Evolutionary conservation across 2,888 invertebrate species (phyloP).

Genomic region (Tethea ocularis): DNA sequence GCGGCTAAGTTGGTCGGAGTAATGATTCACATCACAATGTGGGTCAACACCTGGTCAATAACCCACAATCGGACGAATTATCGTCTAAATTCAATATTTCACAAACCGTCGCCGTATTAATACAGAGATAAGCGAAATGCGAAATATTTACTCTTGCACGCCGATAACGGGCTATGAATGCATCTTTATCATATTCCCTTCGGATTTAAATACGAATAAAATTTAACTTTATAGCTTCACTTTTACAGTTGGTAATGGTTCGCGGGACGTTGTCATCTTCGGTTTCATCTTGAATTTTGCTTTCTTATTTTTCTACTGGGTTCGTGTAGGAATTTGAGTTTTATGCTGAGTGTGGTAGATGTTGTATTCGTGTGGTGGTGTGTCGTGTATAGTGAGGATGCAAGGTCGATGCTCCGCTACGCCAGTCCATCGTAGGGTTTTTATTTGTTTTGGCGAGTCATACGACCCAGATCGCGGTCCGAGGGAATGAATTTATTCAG

Average conservation of each 20-base stretch:
- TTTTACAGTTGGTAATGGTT: constrained; percentile 52
- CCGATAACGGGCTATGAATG: constrained; percentile 77
- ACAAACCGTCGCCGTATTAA: constrained; percentile 63
- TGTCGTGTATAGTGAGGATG: constrained; percentile 52
- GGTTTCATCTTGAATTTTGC: constrained; percentile 79
- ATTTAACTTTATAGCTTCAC: constrained; percentile 19
- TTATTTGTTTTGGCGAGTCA: constrained; percentile 82
- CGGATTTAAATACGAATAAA: constrained; percentile 29
- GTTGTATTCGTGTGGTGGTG: constrained; percentile 34
- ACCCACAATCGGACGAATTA: constrained; percentile 53
- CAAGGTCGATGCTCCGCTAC: constrained; percentile 82
- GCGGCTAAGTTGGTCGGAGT: constrained; percentile 5
- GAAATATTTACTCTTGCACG: constrained; percentile 75
- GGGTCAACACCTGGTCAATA: constrained; percentile 37
- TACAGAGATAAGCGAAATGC: constrained; percentile 72
- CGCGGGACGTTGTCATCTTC: constrained; percentile 60
- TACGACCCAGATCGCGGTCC: constrained; percentile 78
- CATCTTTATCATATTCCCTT: constrained; percentile 71
- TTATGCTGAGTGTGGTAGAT: constrained; percentile 45
- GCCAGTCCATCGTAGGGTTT: constrained; percentile 77
- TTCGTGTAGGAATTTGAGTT: constrained; percentile 49
- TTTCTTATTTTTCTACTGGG: constrained; percentile 75
- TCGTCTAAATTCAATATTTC: constrained; percentile 70
- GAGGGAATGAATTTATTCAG: constrained; percentile 80
- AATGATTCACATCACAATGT: constrained; percentile 27